Evolutionary conservation across 2,888 invertebrate species (phyloP).

Genomic region (Stenodema calcarata): DNA sequence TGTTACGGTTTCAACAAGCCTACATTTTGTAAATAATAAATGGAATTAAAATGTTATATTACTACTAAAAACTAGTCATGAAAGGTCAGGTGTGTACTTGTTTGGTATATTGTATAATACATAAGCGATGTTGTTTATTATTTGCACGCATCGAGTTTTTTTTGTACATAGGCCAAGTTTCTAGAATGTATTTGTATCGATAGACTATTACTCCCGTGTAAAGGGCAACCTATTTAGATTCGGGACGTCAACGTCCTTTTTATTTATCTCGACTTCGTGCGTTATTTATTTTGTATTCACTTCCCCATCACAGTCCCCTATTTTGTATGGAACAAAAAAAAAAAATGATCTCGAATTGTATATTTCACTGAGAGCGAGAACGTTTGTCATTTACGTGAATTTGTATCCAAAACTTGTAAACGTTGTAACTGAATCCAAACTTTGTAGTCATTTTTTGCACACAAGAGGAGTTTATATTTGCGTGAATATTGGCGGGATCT

Average conservation of each 20-base stretch:
- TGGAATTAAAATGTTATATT: not conserved
- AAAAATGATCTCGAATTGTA: not conserved
- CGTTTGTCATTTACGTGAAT: not conserved
- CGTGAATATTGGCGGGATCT: conserved; percentile 6
- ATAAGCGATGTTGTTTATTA: not conserved
- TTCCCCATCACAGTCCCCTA: not conserved
- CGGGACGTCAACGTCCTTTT: not conserved
- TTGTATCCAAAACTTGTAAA: not conserved
- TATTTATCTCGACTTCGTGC: not conserved
- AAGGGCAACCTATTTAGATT: not conserved
- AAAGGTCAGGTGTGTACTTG: conserved; percentile 33
- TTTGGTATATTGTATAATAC: not conserved
- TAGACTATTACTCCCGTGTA: not conserved
- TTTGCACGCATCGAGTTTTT: conserved; percentile 7
- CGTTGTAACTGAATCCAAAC: conserved; percentile 14
- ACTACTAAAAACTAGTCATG: conserved; percentile 41
- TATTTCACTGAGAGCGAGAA: not conserved
- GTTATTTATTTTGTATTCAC: not conserved
- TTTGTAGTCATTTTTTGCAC: conserved; percentile 4
- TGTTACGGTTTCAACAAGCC: conserved; percentile 55
- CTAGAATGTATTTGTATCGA: conserved; percentile 29
- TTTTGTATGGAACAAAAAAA: not conserved
- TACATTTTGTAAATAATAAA: conserved; percentile 49
- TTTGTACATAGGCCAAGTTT: conserved; percentile 39
- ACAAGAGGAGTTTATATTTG: not conserved